These are phyloP conservation scores for Ferdinandea cuprea DNA, from an alignment of 2,888 invertebrate genomes.

Conservation along the genomic window DNA sequence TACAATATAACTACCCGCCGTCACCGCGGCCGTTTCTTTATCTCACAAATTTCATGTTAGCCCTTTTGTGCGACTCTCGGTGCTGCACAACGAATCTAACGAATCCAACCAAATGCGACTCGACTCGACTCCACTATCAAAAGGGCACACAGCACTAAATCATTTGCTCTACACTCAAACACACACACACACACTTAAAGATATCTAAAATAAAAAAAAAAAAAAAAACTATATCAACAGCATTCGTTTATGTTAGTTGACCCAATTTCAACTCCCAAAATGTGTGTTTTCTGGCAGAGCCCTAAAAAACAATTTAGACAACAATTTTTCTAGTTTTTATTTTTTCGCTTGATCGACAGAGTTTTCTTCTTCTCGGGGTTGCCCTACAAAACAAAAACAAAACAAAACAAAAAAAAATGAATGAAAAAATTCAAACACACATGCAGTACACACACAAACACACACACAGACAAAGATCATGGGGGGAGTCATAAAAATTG, in stretches of 20 bases:
- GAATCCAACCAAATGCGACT: too few relatives aligned
- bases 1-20: conserved; percentile 18
- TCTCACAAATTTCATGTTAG: conserved; percentile 49
- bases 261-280: conserved; percentile 73
- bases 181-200: conserved; percentile 23
- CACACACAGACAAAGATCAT: conserved; percentile 31
- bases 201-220: conserved; percentile 2
- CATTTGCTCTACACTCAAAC: conserved; percentile 55
- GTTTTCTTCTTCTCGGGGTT: conserved; percentile 64
- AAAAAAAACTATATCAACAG: conserved; percentile 59
- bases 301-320: conserved; percentile 70
- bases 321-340: conserved; percentile 73
- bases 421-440: conserved; percentile 4
- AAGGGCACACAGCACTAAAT: conserved; percentile 71
- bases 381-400: conserved; percentile 64
- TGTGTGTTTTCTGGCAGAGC: conserved; percentile 67
- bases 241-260: conserved; percentile 69
- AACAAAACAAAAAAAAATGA: conserved; percentile 9
- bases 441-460: conserved; percentile 5
- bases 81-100: conserved; percentile 21
- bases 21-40: conserved; percentile 32
- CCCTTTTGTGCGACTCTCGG: conserved; percentile 53
- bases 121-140: conserved; percentile 60
- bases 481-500: conserved; percentile 71
- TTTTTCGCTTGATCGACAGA: conserved; percentile 67